Evolutionary conservation across 2,888 invertebrate genomes (phyloP).

Genomic region (Chalcosyrphus nemorum): DNA sequence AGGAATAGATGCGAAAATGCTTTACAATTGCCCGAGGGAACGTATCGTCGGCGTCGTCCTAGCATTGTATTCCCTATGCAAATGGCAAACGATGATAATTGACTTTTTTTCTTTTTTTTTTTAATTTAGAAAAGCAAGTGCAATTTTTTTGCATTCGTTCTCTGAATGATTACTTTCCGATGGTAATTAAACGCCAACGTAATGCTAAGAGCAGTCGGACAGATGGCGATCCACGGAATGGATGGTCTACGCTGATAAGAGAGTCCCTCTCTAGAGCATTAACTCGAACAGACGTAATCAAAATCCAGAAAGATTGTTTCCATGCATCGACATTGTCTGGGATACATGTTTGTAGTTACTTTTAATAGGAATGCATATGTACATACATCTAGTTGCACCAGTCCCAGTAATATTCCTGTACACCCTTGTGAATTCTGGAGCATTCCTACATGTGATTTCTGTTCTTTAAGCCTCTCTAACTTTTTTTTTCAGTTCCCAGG

Average conservation of each 20-base stretch:
- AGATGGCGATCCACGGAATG: not conserved
- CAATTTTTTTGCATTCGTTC: not conserved
- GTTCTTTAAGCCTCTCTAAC: no score
- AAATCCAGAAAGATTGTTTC: not conserved
- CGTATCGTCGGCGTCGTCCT: not conserved
- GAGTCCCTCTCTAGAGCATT: not conserved
- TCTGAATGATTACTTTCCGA: slow-evolving; percentile 33
- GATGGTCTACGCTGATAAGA: no score
- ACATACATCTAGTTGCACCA: no score
- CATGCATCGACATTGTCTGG: not conserved
- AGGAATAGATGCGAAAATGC: slow-evolving; percentile 38
- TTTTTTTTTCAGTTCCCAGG: no score
- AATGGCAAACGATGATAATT: slow-evolving; percentile 53
- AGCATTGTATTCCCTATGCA: slow-evolving; percentile 32
- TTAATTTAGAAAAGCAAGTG: slow-evolving; percentile 17
- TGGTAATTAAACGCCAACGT: slow-evolving; percentile 39
- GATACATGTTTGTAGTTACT: not conserved
- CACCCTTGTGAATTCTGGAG: no score
- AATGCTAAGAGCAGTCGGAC: not conserved
- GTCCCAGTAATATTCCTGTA: no score
- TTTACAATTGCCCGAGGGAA: slow-evolving; percentile 31
- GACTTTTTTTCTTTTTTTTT: slow-evolving; percentile 23
- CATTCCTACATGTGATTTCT: no score
- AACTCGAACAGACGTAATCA: not conserved
- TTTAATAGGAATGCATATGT: no score